A percentile compares a stretch with the other conserved stretches of the same genome.
Conservation (phyloP, 2,113 vertebrate genomes). For the Brachyhypopomus gauderio region DNA sequence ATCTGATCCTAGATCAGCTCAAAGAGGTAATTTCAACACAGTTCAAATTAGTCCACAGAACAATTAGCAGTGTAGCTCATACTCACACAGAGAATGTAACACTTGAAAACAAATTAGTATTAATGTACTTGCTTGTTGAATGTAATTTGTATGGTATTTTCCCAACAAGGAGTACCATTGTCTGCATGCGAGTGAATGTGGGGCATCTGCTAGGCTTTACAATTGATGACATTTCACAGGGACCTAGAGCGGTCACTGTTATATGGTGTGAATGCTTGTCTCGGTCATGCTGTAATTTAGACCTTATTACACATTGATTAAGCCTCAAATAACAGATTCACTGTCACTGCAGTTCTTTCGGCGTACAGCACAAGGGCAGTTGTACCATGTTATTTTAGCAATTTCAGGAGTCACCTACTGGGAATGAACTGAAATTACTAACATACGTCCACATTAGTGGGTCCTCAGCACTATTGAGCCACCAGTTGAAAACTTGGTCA, state of each 20-base stretch:
- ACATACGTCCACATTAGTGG: background rate
- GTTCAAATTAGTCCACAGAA: background rate
- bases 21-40: background rate
- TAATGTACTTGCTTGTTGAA: constrained; percentile 1
- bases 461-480: background rate
- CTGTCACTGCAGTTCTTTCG: background rate
- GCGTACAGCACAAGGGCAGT: too few species aligned
- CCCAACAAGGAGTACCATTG: constrained; percentile 8
- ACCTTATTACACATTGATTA: constrained; percentile 18
- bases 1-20: background rate
- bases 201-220: constrained; percentile 21
- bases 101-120: constrained; percentile 9
- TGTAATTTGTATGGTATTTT: constrained; percentile 26
- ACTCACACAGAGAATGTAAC: background rate
- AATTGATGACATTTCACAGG: constrained; percentile 20
- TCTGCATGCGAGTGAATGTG: constrained; percentile 9
- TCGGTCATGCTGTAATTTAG: constrained; percentile 16
- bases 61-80: constrained; percentile 17
- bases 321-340: background rate
- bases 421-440: background rate
- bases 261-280: background rate
- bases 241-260: background rate
- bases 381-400: background rate
- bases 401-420: background rate
- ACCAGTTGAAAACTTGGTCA: background rate